These are phyloP conservation scores for Petromus typicus DNA, from an alignment of 2,113 vertebrate species.

Conservation along the genomic window DNA sequence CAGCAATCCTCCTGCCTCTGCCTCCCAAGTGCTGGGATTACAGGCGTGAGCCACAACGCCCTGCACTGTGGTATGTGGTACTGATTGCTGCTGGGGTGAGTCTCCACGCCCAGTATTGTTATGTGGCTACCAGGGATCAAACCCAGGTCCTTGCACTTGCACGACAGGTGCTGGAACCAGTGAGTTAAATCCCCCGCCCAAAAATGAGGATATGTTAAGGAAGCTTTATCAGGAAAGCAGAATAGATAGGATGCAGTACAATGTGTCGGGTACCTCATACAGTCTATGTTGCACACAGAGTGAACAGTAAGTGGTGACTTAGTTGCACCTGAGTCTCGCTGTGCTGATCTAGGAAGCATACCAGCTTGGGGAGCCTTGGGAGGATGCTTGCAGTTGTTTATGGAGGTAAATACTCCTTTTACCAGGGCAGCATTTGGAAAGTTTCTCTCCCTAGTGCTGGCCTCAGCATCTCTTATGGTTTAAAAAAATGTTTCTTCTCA, in stretches of 20 bases:
- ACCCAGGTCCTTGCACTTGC: no score
- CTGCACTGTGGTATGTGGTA: no score
- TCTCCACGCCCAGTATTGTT: no score
- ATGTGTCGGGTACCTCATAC: not conserved
- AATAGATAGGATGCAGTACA: not conserved
- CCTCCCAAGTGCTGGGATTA: no score
- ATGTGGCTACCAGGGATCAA: no score
- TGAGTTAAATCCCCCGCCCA: no score
- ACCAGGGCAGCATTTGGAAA: not conserved
- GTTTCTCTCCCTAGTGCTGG: not conserved
- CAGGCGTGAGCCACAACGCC: no score
- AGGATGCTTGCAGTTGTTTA: not conserved
- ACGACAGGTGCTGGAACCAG: no score
- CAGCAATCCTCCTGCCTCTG: no score
- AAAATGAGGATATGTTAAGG: slow-evolving; percentile 33
- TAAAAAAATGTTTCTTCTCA: slow-evolving; percentile 43
- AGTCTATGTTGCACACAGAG: not conserved
- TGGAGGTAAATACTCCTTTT: not conserved
- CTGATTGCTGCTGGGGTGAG: no score
- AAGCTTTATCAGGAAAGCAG: not conserved
- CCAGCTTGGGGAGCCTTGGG: not conserved
- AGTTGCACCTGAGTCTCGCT: not conserved
- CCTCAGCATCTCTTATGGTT: not conserved
- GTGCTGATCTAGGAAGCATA: not conserved
- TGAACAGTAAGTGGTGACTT: not conserved